Evolutionary conservation across 2,888 invertebrate species (phyloP).

Genomic region (Nomada hirtipes): DNA sequence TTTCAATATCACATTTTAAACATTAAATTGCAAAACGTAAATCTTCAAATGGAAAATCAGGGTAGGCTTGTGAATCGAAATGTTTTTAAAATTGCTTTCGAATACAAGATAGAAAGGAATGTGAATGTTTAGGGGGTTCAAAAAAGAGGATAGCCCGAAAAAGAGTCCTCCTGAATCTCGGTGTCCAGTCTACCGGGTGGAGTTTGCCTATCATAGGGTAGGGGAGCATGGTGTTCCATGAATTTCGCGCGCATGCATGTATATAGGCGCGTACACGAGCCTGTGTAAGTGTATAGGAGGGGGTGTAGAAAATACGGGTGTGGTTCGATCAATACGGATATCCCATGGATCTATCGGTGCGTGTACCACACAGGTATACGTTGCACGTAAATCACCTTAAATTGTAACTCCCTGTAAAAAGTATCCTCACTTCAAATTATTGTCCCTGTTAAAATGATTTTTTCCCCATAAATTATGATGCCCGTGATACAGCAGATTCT

Average conservation of each 20-base stretch:
- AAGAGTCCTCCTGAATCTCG: constrained; percentile 25
- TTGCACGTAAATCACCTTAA: constrained; percentile 54
- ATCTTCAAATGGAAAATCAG: too few relatives aligned
- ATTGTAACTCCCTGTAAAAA: constrained; percentile 33
- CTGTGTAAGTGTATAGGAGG: constrained; percentile 55
- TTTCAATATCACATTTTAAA: too few relatives aligned
- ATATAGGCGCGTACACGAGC: constrained; percentile 48
- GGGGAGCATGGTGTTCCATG: constrained; percentile 52
- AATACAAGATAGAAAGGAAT: too few relatives aligned
- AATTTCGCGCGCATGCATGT: constrained; percentile 72
- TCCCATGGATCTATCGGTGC: constrained; percentile 79
- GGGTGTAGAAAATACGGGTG: constrained; percentile 79
- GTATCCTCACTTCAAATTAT: neutral
- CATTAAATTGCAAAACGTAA: too few relatives aligned
- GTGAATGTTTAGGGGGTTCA: neutral
- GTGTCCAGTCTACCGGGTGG: constrained; percentile 35
- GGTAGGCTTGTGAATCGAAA: too few relatives aligned
- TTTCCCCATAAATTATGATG: neutral
- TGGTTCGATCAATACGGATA: constrained; percentile 83
- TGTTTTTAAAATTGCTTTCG: too few relatives aligned
- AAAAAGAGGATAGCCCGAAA: neutral
- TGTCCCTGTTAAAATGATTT: neutral
- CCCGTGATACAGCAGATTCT: neutral
- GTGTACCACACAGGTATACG: constrained; percentile 53
- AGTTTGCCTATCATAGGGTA: constrained; percentile 18